Percentiles rank a stretch among this genome's conserved stretches.
These are phyloP conservation scores for Philaethria dido DNA, from an alignment of 2,888 invertebrate species.

Conservation along the genomic window DNA sequence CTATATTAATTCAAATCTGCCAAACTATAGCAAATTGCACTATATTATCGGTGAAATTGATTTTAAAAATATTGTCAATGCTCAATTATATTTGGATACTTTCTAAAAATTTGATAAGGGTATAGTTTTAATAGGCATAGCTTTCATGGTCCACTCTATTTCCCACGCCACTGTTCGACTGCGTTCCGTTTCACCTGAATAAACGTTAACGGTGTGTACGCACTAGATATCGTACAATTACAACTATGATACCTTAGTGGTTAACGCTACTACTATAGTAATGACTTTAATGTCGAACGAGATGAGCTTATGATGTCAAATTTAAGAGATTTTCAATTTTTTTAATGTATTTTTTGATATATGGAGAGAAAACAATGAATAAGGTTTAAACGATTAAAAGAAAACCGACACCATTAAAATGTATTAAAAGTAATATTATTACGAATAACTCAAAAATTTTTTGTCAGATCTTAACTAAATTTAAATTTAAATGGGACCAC, in stretches of 20 bases:
- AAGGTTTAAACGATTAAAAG: too few species aligned
- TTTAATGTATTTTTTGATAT: neutral
- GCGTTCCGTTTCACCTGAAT: conserved; percentile 53
- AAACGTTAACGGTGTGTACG: conserved; percentile 42
- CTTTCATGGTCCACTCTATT: conserved; percentile 44
- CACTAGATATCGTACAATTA: conserved; percentile 24
- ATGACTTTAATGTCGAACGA: neutral
- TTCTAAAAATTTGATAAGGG: conserved; percentile 18
- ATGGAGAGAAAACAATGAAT: too few species aligned
- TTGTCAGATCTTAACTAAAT: too few species aligned
- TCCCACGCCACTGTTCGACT: conserved; percentile 63
- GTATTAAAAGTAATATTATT: too few species aligned
- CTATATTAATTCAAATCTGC: too few species aligned
- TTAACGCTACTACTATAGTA: conserved; percentile 8
- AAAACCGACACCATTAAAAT: too few species aligned
- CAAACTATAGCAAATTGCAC: neutral
- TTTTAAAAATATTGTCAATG: neutral
- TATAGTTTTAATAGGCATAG: neutral
- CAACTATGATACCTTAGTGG: neutral
- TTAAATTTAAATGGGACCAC: too few species aligned
- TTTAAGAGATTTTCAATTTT: too few species aligned
- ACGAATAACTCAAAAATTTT: too few species aligned
- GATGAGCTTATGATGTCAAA: neutral
- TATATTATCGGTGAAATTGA: neutral
- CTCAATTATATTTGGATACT: conserved; percentile 7